phyloP scores from a whole-genome alignment of 2,113 vertebrate genomes.

The Condylura cristata region DNA sequence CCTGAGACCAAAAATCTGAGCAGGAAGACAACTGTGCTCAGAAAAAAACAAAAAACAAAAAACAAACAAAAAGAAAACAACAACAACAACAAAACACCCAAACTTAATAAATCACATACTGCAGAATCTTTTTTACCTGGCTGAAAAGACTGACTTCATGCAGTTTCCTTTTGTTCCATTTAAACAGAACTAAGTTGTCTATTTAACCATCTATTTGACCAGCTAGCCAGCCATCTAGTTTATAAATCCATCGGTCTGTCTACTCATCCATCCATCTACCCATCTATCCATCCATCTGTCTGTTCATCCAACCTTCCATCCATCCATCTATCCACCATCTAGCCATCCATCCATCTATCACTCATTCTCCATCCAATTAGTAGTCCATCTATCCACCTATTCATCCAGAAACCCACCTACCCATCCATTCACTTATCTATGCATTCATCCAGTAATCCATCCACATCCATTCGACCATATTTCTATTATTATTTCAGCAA shows the following conservation, averaged over 20 bases:
- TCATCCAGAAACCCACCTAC: not conserved
- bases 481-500: conserved; percentile 3
- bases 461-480: not conserved
- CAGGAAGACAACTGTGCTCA: conserved; percentile 57
- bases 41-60: not conserved
- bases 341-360: not conserved
- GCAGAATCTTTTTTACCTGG: conserved; percentile 25
- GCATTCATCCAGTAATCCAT: not conserved
- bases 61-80: not conserved
- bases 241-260: not conserved
- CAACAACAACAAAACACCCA: not conserved
- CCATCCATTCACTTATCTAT: not conserved
- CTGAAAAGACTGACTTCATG: conserved; percentile 46
- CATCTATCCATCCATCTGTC: too few relatives aligned
- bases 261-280: too few relatives aligned
- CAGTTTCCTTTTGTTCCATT: conserved; percentile 33
- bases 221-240: not conserved
- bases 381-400: not conserved
- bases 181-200: conserved; percentile 36
- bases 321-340: not conserved
- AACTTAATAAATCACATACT: conserved; percentile 70
- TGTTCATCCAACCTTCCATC: not conserved
- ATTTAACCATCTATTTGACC: not conserved
- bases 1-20: conserved; percentile 61
- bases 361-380: too few relatives aligned